Percentiles rank a stretch among this genome's conserved stretches.
These are phyloP conservation scores for Thysanoteuthis rhombus DNA, from an alignment of 2,888 invertebrate species.

Conservation along the genomic window DNA sequence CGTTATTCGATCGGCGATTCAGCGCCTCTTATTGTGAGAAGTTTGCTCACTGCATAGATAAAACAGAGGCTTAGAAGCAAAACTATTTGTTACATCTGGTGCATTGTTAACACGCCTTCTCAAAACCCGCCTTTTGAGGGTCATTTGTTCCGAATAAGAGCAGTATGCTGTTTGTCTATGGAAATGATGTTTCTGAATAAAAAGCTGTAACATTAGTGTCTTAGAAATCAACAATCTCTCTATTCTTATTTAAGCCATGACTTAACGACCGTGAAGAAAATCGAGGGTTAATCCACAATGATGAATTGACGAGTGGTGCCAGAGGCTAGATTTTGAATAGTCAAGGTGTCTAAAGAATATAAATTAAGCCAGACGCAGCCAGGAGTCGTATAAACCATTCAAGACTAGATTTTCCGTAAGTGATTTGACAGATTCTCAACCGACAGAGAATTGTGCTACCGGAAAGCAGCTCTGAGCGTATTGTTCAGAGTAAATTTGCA, in stretches of 20 bases:
- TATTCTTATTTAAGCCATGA: not conserved
- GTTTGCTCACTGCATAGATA: too few species aligned
- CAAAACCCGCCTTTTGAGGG: too few species aligned
- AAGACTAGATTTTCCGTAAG: constrained; percentile 1
- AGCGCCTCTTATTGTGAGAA: too few species aligned
- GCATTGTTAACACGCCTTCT: too few species aligned
- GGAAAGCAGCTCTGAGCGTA: not conserved
- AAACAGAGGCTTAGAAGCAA: too few species aligned
- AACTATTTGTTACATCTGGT: too few species aligned
- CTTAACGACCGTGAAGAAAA: not conserved
- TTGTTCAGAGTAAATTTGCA: not conserved
- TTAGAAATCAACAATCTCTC: not conserved
- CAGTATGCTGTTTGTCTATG: too few species aligned
- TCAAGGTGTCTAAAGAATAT: not conserved
- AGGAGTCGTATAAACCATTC: not conserved
- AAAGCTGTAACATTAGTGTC: too few species aligned
- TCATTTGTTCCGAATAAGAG: too few species aligned
- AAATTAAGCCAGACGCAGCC: not conserved
- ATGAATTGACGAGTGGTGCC: not conserved
- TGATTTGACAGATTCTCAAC: not conserved
- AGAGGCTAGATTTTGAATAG: not conserved
- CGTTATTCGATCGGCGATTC: too few species aligned
- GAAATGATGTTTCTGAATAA: not conserved
- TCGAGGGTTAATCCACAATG: not conserved
- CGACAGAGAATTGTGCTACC: not conserved